Evolutionary conservation across 1,140 invertebrate genomes (phyloP), one percentile per base, ranked within the genome.

Genomic region (Drosophila orosa): DNA sequence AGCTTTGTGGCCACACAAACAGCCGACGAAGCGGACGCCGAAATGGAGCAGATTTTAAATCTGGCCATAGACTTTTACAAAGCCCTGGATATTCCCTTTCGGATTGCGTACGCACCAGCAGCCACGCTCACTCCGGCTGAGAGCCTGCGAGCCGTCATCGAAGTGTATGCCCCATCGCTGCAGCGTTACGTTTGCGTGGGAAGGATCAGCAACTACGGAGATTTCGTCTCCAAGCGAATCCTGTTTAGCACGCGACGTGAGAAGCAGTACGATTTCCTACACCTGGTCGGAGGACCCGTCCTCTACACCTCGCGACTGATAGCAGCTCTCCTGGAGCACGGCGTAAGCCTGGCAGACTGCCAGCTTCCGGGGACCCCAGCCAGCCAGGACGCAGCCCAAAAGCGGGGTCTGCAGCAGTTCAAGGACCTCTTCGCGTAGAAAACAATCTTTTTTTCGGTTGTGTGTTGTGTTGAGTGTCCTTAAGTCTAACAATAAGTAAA

Each of bases 161-260:
- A 96, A 92, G 92, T 95, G 60, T 95, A 93, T 93, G 95, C 95
- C 3, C 87, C 90, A 4, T 91, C 92, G 74, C 80, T 85, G 3
- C 69, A 93, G 37, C 61, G 85, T 5, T 96, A 94, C 74, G 72
- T 95, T 7, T 94, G 94, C 92, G 93, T 95, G 39, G 95, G 94
- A 4, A 82, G 94, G 83, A 58, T 95, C 22, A 94, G 94, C 10
- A 73, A 93, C 42, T 94, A 93, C 62, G 93, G 92, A 5, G 92
- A 94, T 71, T 96, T 93, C 86, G 92, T 95, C 12, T 95, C 94
- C 73, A 95, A 95, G 87, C 92, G 95, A 27, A 92, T 96, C 17
- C 81, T 95, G 12, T 94, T 95, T 52, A 93, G 91, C 62, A 93
- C 93, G 60, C 90, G 91, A 27, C 92, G 92, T 15, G 76, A 81